Evolutionary conservation across 1,140 invertebrate species (phyloP).

Genomic region (Tyrophagus putrescentiae): DNA sequence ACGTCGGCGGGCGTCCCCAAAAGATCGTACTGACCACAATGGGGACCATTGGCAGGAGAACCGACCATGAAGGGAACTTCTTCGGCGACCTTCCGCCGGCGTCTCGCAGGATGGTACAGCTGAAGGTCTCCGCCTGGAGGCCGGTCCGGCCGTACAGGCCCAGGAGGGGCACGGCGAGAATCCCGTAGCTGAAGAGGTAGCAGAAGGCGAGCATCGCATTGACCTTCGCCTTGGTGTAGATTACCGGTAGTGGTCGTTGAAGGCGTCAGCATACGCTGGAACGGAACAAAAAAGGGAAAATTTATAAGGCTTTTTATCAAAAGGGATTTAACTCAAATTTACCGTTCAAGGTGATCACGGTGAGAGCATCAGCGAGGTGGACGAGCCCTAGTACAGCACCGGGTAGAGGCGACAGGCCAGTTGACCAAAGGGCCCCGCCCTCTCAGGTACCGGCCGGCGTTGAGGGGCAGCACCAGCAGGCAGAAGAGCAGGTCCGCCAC

Average conservation of each 20-base stretch:
- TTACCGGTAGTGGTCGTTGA: conserved; percentile 23
- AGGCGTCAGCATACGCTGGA: conserved; percentile 26
- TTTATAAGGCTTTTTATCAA: background rate
- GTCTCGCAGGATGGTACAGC: conserved; percentile 38
- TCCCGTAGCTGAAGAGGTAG: conserved; percentile 50
- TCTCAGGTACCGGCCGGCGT: conserved; percentile 50
- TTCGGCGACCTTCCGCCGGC: conserved; percentile 58
- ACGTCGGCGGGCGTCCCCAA: too few relatives aligned
- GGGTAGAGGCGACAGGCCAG: conserved; percentile 65
- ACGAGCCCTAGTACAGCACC: conserved; percentile 74
- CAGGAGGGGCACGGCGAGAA: conserved; percentile 55
- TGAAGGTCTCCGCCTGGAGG: conserved; percentile 39
- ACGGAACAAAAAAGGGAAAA: background rate
- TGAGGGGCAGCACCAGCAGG: conserved; percentile 62
- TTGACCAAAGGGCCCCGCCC: conserved; percentile 63
- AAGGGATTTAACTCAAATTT: conserved; percentile 17
- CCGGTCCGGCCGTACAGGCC: conserved; percentile 68
- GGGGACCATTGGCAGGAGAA: conserved; percentile 55
- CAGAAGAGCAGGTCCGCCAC: conserved; percentile 72
- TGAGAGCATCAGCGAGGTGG: conserved; percentile 72
- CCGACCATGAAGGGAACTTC: conserved; percentile 64
- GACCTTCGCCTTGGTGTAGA: conserved; percentile 25
- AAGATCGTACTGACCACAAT: conserved; percentile 67
- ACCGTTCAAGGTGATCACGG: conserved; percentile 78
- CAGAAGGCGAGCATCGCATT: conserved; percentile 39